phyloP scores from a whole-genome alignment of 2,888 invertebrate genomes.

The Cheilosia vernalis region DNA sequence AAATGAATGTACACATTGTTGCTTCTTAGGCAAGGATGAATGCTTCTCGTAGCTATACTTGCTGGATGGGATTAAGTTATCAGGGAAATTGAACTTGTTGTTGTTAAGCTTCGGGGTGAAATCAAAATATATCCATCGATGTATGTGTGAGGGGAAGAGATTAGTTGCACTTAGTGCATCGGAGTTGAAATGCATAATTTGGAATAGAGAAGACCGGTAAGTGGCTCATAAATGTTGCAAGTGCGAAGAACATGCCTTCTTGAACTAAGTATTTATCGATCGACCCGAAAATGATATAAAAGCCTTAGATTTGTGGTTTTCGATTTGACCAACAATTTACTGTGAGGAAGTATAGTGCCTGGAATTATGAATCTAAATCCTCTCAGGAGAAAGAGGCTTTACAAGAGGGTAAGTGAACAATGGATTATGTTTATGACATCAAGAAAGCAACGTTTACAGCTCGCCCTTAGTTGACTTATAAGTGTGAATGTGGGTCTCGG shows the following conservation, averaged over 20 bases:
- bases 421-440: no score
- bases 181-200: conserved; percentile 39
- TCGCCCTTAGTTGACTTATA: no score
- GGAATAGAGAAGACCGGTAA: conserved; percentile 2
- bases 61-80: conserved; percentile 68
- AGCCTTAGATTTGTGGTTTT: background rate
- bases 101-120: conserved; percentile 25
- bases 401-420: no score
- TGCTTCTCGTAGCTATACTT: conserved; percentile 55
- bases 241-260: conserved; percentile 7
- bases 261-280: conserved; percentile 14
- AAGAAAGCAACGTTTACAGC: no score
- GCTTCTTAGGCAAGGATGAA: conserved; percentile 70
- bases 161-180: conserved; percentile 39
- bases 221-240: conserved; percentile 25
- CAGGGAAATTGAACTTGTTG: conserved; percentile 71
- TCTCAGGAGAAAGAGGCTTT: no score
- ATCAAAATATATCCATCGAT: background rate
- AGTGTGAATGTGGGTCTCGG: no score
- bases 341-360: background rate
- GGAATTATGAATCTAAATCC: background rate
- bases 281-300: background rate
- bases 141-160: conserved; percentile 8
- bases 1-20: conserved; percentile 73
- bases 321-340: background rate